Base-by-base conservation (phyloP, 1,140 invertebrate genomes). In the Zaprionus nigranus region DNA sequence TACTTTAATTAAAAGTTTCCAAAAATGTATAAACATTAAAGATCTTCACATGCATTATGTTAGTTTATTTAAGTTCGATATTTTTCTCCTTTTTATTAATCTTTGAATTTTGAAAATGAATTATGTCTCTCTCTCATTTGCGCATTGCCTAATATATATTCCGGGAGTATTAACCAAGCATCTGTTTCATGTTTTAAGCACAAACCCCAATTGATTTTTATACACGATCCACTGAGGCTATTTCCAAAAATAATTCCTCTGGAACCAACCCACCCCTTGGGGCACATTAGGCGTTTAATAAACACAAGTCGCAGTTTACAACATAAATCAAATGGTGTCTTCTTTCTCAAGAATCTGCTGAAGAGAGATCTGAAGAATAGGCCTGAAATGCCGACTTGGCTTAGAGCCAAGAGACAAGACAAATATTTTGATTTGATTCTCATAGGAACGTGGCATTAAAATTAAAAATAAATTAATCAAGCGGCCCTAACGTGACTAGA, bases 381-480 rank as follows among this genome's bases (percentile, higher is more conserved):
- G 20, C 67, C 58, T 38, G 36, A 59, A 59, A 67, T 70, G 38
- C 73, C 77, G 68, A 66, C 77, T 59, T 63, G 60, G 61, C 69
- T 60, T 68, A 53, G 36, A 64, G 24, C 43, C 46, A 12, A 53
- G 26, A 26, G 65, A 24, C 30, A 53, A 75, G 40, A 67, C 69
- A 77, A 73, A 78, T 63, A 79, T 79, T 77, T 73, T 78, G 74
- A 79, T 77, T 79, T 24, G 59, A 51, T 79, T 53, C 61, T 36
- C 58, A 17, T n/a, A 34, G 40, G 34, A 56, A 49, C 20, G 59
- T 24, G 73, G 66, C 73, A 76, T 71, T 79, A 71, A 66, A 76
- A 79, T 76, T 79, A 73, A 77, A 79, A 77, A 51, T 56, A 73
- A 77, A 79, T 79, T 79, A 79, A 79, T 79, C 77, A 79, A 76